phyloP scores from a whole-genome alignment of 2,113 vertebrate species.

The Pterocles gutturalis region DNA sequence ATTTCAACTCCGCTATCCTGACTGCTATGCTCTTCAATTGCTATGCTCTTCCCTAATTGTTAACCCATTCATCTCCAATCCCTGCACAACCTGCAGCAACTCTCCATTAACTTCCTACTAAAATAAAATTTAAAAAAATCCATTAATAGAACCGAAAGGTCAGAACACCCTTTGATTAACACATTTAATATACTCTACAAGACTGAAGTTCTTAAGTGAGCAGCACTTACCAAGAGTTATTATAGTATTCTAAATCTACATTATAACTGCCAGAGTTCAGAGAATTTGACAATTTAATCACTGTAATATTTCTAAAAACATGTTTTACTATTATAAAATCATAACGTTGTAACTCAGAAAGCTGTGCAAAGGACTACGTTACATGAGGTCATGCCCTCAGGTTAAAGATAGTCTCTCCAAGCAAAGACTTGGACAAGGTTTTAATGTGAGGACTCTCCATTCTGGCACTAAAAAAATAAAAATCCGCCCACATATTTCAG shows the following conservation, averaged over 20 bases:
- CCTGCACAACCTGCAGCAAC: background rate
- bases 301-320: conserved; percentile 23
- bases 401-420: background rate
- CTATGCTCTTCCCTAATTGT: background rate
- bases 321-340: conserved; percentile 16
- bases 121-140: background rate
- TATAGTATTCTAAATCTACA: background rate
- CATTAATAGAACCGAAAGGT: background rate
- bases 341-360: background rate
- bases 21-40: background rate
- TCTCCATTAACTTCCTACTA: background rate
- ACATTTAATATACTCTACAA: background rate
- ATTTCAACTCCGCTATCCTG: background rate
- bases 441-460: background rate
- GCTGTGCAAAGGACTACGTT: background rate
- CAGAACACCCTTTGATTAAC: conserved; percentile 31
- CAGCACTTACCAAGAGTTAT: background rate
- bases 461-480: background rate
- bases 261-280: conserved; percentile 36
- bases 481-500: background rate
- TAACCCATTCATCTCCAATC: background rate
- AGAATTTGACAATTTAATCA: conserved; percentile 57
- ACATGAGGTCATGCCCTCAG: background rate
- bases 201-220: conserved; percentile 9
- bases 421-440: background rate